Percentiles rank a stretch among this genome's conserved stretches.
Conservation (phyloP, 2,888 invertebrate species). For the Diploptera punctata region DNA sequence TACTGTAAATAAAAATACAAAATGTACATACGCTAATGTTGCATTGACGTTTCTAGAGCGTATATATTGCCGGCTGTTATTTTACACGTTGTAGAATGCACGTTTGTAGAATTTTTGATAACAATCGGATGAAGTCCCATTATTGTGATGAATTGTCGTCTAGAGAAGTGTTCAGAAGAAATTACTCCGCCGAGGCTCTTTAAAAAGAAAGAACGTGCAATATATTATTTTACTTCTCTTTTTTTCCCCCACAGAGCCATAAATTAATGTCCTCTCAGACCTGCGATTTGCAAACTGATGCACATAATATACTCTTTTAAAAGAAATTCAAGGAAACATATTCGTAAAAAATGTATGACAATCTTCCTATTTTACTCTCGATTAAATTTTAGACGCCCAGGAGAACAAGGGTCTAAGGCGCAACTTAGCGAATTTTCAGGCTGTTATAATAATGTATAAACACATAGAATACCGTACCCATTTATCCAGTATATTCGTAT, state of each 20-base stretch:
- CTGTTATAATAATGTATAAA: no score
- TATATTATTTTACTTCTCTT: slow-evolving; percentile 26
- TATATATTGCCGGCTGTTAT: background rate
- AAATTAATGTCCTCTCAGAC: slow-evolving; percentile 12
- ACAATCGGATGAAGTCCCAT: slow-evolving; percentile 23
- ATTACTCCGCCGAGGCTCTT: slow-evolving; percentile 18
- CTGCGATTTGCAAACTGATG: background rate
- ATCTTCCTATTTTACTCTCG: no score
- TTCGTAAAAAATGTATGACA: background rate
- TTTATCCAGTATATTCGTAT: no score
- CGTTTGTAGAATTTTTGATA: slow-evolving; percentile 15
- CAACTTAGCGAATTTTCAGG: no score
- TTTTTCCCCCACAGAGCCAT: slow-evolving; percentile 16
- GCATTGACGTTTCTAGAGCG: background rate
- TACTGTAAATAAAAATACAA: no score
- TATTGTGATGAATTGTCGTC: slow-evolving; percentile 30
- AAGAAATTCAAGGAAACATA: background rate
- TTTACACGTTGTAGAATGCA: background rate
- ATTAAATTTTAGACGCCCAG: no score
- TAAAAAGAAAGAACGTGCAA: slow-evolving; percentile 20
- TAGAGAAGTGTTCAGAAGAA: slow-evolving; percentile 20
- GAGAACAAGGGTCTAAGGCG: no score
- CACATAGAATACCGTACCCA: no score
- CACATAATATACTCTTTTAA: background rate
- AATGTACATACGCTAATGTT: no score